phyloP scores from a whole-genome alignment of 2,113 vertebrate species.

The Colinus virginianus region DNA sequence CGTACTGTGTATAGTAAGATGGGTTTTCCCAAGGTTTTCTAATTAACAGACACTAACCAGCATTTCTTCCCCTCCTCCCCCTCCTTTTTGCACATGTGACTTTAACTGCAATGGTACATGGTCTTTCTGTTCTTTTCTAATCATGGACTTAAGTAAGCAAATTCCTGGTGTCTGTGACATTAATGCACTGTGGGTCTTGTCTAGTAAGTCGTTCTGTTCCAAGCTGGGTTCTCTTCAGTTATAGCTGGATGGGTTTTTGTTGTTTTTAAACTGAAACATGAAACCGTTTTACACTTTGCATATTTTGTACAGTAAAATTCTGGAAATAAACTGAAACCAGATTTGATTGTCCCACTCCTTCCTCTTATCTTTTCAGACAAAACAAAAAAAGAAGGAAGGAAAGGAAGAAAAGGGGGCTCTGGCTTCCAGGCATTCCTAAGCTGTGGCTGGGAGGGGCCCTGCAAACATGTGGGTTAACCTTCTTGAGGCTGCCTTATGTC shows the following conservation, averaged over 20 bases:
- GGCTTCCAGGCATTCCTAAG: neutral
- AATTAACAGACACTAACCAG: slow-evolving; percentile 46
- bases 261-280: slow-evolving; percentile 65
- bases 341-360: slow-evolving; percentile 24
- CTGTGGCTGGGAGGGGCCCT: slow-evolving; percentile 13
- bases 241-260: slow-evolving; percentile 64
- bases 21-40: slow-evolving; percentile 41
- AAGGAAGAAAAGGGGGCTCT: neutral
- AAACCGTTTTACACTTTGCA: slow-evolving; percentile 71
- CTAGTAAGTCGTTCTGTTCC: slow-evolving; percentile 63
- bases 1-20: slow-evolving; percentile 29
- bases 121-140: slow-evolving; percentile 43
- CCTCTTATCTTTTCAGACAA: slow-evolving; percentile 1
- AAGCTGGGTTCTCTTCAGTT: slow-evolving; percentile 65
- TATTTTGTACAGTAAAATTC: slow-evolving; percentile 79
- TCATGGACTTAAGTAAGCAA: slow-evolving; percentile 39
- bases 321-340: slow-evolving; percentile 77
- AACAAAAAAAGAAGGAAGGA: neutral
- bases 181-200: slow-evolving; percentile 53
- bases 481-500: slow-evolving; percentile 5
- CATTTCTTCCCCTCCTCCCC: neutral
- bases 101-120: slow-evolving; percentile 37
- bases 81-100: neutral
- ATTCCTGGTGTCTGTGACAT: slow-evolving; percentile 50
- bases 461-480: slow-evolving; percentile 25